phyloP scores from a whole-genome alignment of 2,797 vertebrate species.

The Percopsis omiscomaycus region DNA sequence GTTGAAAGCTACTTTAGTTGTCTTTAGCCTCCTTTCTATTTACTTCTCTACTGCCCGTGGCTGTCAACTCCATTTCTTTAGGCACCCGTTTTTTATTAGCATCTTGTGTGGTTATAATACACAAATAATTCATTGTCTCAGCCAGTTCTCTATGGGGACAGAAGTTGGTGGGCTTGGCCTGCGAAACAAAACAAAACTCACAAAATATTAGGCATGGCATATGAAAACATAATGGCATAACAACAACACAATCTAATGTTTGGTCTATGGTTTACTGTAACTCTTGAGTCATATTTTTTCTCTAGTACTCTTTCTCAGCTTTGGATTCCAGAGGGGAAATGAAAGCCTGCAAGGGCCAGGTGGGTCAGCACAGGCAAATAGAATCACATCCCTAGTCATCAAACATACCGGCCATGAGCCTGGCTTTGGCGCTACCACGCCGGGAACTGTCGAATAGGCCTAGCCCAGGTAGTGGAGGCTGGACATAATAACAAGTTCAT shows the following conservation, averaged over 20 bases:
- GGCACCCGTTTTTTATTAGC: neutral
- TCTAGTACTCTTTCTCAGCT: too few species aligned
- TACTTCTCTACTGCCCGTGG: neutral
- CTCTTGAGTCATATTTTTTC: slow-evolving; percentile 11
- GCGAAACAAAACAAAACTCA: slow-evolving; percentile 28
- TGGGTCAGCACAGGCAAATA: slow-evolving; percentile 48
- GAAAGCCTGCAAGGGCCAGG: slow-evolving; percentile 37
- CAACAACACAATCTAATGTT: too few species aligned
- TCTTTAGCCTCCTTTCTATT: neutral
- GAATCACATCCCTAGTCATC: slow-evolving; percentile 49
- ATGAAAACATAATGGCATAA: slow-evolving; percentile 23
- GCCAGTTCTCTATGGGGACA: slow-evolving; percentile 7
- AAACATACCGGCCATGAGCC: slow-evolving; percentile 30
- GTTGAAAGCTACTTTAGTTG: neutral
- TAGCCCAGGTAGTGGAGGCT: neutral
- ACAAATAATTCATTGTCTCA: slow-evolving; percentile 6
- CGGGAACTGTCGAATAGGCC: neutral
- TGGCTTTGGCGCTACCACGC: slow-evolving; percentile 4
- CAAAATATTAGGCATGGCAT: slow-evolving; percentile 18
- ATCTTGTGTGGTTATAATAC: neutral
- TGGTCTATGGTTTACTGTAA: slow-evolving; percentile 22
- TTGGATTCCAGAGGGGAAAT: slow-evolving; percentile 41
- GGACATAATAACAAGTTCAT: too few species aligned
- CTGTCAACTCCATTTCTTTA: slow-evolving; percentile 1
- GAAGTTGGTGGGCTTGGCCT: neutral